Base-by-base conservation (phyloP, 1,140 invertebrate species). In the Mesaphorura yosii region DNA sequence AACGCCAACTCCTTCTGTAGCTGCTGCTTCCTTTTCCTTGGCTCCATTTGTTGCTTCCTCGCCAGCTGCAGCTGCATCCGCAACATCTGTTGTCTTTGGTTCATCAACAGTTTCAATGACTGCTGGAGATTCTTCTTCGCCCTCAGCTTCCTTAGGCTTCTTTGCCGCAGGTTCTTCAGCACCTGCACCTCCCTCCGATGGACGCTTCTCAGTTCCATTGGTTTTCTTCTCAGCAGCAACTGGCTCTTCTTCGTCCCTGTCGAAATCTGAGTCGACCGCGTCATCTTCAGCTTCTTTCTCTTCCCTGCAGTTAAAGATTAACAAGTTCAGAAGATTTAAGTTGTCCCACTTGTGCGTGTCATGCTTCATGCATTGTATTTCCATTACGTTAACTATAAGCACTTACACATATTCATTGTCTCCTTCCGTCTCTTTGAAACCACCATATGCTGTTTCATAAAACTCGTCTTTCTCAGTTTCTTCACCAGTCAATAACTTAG, bases 401-500 rank as follows among this genome's bases (percentile, higher is more conserved):
- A 60, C 74, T 74, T 73, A 85, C 82, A 82, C 75, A 69, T 90
- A 92, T 74, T 92, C 88, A 62, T 79, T 76, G 67, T 93, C 88
- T 60, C 86, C 82, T 60, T 82, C 86, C 40, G 78, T 76, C 65
- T 98, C 92, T 54, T 85, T 75, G 69, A 97, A 98, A 14, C 93
- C 93, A 29, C 93, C 93, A 71, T 97, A 97, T 39, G 89, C 93
- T 12, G 87, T 93, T 75, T 91, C 88, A 67, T 98, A 98, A 70
- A 98, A 97, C 51, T 96, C 92, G 73, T 95, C 92, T 62, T 86
- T 82, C n/a, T n/a, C n/a, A n/a, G n/a, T n/a, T 37, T 93, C 89
- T 64, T 91, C 87, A 58, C 89, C 84, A 58, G 92, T 80, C 4
- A 98, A 70, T 14, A 98, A 71, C 66, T 81, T 82, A 41, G 86